Conservation (phyloP, 2,888 invertebrate genomes). For the Drosophila ustulata region DNA sequence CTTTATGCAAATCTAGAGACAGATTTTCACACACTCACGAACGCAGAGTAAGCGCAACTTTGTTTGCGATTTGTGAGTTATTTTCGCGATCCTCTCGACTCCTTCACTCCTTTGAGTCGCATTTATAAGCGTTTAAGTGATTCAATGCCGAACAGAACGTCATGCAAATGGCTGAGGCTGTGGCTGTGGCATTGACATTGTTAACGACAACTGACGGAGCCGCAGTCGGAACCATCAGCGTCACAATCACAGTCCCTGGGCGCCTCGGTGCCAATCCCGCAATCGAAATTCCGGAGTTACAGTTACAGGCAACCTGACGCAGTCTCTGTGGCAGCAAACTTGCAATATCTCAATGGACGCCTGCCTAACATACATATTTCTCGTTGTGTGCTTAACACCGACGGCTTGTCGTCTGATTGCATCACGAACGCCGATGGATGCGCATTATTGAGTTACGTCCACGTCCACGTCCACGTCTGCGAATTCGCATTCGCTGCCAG, state of each 20-base stretch:
- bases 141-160: conserved; percentile 35
- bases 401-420: conserved; percentile 8
- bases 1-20: conserved; percentile 64
- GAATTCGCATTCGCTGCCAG: neutral
- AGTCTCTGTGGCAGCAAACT: neutral
- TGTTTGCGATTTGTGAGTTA: conserved; percentile 51
- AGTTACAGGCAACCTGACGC: neutral
- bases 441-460: conserved; percentile 15
- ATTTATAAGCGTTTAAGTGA: conserved; percentile 58
- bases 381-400: conserved; percentile 10
- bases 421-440: neutral
- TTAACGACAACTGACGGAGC: neutral
- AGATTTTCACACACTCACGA: conserved; percentile 48
- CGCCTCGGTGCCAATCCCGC: neutral
- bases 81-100: conserved; percentile 13
- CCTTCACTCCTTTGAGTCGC: conserved; percentile 2
- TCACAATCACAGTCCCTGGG: neutral
- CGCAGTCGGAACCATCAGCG: neutral
- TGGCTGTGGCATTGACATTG: conserved; percentile 10
- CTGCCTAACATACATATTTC: neutral
- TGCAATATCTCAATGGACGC: conserved; percentile 10
- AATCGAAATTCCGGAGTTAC: neutral
- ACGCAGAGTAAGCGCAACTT: conserved; percentile 36
- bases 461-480: neutral
- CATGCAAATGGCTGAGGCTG: conserved; percentile 35